Evolutionary conservation across 1,140 invertebrate genomes (phyloP), one percentile per base, ranked within the genome.

Genomic region (Gryllus bimaculatus): DNA sequence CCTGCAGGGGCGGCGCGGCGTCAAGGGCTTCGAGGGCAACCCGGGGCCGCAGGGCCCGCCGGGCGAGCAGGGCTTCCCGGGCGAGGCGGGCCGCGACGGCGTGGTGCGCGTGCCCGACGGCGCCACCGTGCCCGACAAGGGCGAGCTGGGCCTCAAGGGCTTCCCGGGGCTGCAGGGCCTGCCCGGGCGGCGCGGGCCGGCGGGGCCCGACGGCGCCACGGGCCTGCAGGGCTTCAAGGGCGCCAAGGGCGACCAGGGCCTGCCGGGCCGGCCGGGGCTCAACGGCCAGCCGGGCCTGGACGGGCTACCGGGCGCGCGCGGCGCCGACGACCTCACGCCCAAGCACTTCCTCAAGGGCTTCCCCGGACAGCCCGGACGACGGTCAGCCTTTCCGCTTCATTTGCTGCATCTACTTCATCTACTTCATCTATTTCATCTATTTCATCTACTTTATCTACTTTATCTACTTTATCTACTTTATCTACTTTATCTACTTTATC

Each of bases 251-350:
- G 20, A 75, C 15, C 20, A 85, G 75, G 89, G 89, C 13, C 79
- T 82, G 39, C 81, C 85, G 12, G 89, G 89, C 76, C 26, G 80
- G 6, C 47, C 85, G n/a, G 90, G 89, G 75, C 80, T 81, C 75
- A 85, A 88, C 48, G 90, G 89, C 81, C 82, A 82, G 78, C 82
- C 86, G 8, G 87, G 89, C 48, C 77, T 83, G 39, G 83, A 85
- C 80, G 89, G 89, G 47, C 78, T 81, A 73, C 85, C 88, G 8
- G 92, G 91, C n/a, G 80, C 83, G 20, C 87, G 88, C 80, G 91
- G 91, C 48, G 85, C 87, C 10, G 79, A 86, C 8, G 89, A 8
- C 8, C 77, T 80, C 10, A 82, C 84, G 39, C 84, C 87, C 0
- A 87, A 87, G 79, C 84, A 88, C 78, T 86, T 82, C 47, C 81